Evolutionary conservation across 2,113 vertebrate species (phyloP), one percentile per base, ranked within the genome.

Genomic region (Pangasianodon hypophthalmus): DNA sequence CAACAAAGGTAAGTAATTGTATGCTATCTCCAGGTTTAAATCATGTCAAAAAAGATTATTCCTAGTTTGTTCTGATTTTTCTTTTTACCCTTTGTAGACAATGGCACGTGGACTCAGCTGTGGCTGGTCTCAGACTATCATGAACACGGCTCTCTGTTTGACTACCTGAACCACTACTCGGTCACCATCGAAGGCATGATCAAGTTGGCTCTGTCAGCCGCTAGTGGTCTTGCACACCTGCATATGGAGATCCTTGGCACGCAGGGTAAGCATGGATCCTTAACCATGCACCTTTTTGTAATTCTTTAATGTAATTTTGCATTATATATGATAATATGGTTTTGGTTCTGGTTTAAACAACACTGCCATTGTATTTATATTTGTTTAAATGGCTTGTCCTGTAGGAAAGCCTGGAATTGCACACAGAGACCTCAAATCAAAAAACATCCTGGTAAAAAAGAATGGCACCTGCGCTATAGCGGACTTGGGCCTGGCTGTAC

Each of bases 181-280:
- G 97, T 99, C 93, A 98, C 98, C 0, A 98, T 98, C 0, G 98
- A 99, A 95, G 98, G 97, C 8, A 98, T 99, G 97, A 98, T 99
- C 92, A 99, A 99, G 91, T 96, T 99, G 0, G 96, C 98, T 0
- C 95, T 99, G 86, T 99, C 98, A 0, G 97, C 98, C 0, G 98
- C 98, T 88, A 99, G 97, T 0, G 98, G 98, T 3, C 94, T 99
- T 92, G 98, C 98, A 2, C 98, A 99, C 86, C 96, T 99, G 29
- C 98, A 99, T 92, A 99, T 99, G 98, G 98, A 99, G 95, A 99
- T 99, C n/a, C 97, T 99, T 91, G 98, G 98, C 62, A 99, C 98
- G 85, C 98, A 99, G 94, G 98, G 98, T 99, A 94, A 96, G 90
- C 79, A 3, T 4, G 60, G 18, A 86, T 50, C 0, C 10, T 52